Conservation (phyloP, 2,888 invertebrate genomes). For the Globia sparganii region DNA sequence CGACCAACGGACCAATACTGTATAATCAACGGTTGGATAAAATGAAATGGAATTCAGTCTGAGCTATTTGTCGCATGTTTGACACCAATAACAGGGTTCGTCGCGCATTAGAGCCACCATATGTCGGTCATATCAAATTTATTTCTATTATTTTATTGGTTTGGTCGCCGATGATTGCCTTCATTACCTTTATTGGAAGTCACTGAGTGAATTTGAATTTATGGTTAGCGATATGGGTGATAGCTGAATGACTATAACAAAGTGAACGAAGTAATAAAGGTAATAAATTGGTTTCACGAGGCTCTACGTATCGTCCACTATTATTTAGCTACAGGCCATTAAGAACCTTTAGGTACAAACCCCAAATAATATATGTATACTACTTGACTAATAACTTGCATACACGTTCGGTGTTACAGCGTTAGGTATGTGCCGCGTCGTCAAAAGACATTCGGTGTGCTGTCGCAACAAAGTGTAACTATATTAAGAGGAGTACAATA, state of each 20-base stretch:
- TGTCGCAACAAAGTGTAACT: conserved; percentile 79
- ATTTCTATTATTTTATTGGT: conserved; percentile 90
- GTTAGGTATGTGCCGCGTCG: conserved; percentile 50
- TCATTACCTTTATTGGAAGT: conserved; percentile 90
- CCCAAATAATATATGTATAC: conserved; percentile 38
- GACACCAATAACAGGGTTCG: conserved; percentile 90
- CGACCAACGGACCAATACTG: conserved; percentile 87
- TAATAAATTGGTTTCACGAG: conserved; percentile 85
- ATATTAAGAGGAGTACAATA: conserved; percentile 85
- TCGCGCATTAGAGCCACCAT: conserved; percentile 88
- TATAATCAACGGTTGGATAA: conserved; percentile 88
- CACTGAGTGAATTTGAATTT: conserved; percentile 89
- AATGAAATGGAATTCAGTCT: conserved; percentile 86
- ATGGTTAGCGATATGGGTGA: conserved; percentile 87
- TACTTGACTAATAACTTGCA: conserved; percentile 52
- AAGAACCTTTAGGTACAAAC: conserved; percentile 44
- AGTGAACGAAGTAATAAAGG: conserved; percentile 87
- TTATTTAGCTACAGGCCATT: conserved; percentile 67
- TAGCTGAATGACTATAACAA: conserved; percentile 88
- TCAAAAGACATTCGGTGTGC: conserved; percentile 72
- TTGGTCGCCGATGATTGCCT: conserved; percentile 87
- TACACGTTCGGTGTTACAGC: conserved; percentile 21
- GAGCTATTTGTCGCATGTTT: conserved; percentile 90
- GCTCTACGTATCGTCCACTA: conserved; percentile 72
- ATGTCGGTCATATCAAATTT: conserved; percentile 91